These are phyloP conservation scores for Drosophila hydei DNA, from an alignment of 1,140 invertebrate genomes.

Conservation along the genomic window DNA sequence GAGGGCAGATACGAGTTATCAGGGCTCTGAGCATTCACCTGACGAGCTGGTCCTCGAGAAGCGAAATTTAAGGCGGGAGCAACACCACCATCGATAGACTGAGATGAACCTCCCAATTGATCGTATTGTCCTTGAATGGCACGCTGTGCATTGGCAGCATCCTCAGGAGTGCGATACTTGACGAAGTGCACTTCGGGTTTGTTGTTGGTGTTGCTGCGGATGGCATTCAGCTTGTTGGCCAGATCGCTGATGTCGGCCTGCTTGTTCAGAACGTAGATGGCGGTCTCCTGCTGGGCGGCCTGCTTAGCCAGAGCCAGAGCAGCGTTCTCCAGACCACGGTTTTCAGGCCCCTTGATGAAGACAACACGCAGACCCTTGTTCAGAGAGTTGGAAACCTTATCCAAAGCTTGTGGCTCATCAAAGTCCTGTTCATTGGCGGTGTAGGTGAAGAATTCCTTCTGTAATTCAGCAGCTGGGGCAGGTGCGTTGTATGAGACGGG, in stretches of 20 bases:
- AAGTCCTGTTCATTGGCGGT: constrained; percentile 72
- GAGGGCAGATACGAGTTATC: constrained; percentile 71
- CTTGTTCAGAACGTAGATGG: constrained; percentile 77
- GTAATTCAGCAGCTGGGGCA: constrained; percentile 59
- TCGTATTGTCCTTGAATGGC: constrained; percentile 78
- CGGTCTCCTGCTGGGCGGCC: constrained; percentile 68
- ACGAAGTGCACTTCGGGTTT: constrained; percentile 79
- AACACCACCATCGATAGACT: constrained; percentile 65
- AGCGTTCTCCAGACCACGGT: constrained; percentile 67
- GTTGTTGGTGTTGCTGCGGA: constrained; percentile 59
- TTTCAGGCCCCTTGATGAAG: constrained; percentile 76
- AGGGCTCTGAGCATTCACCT: constrained; percentile 52
- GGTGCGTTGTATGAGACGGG: constrained; percentile 64
- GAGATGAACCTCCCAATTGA: constrained; percentile 64
- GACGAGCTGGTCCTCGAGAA: constrained; percentile 58
- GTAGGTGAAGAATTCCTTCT: constrained; percentile 77
- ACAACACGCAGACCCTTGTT: constrained; percentile 74
- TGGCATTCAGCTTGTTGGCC: constrained; percentile 64
- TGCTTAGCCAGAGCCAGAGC: constrained; percentile 73
- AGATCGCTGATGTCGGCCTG: constrained; percentile 70
- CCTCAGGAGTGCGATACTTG: constrained; percentile 78
- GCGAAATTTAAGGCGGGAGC: constrained; percentile 78
- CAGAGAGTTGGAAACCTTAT: constrained; percentile 48
- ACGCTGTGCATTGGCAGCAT: constrained; percentile 70
- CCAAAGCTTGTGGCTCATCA: constrained; percentile 56